Base-by-base conservation (phyloP, 1,140 invertebrate species). In the Aphelinus certus region DNA sequence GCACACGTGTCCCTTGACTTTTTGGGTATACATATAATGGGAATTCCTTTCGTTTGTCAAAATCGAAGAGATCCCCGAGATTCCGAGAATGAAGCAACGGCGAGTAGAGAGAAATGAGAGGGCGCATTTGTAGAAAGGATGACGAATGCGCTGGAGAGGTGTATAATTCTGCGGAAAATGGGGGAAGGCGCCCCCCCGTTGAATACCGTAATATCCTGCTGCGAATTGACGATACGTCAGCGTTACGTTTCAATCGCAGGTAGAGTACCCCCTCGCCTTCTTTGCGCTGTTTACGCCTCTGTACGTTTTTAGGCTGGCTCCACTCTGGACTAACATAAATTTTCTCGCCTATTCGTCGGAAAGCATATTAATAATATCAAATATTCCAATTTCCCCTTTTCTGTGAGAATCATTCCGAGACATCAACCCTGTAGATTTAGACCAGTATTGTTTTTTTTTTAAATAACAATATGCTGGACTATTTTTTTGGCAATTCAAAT, bases 371-470 rank as follows among this genome's bases (percentile, higher is more conserved):
- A 48, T 71, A 62, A 58, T 60, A 49, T 58, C 63, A 3, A 49
- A 71, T 55, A 43, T 62, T 62, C 49, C 42, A 70, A 26, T 60
- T 69, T 3, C 55, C 48, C 7, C 6, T 42, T 70, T 61, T 51
- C 26, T 51, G 26, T 43, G 26, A 26, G 26, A 60, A 60, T 60
- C 45, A 43, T 7, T 43, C 5, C 5, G 45, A 60, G n/a, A 2
- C 2, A 1, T 42, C 57, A 42, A 45, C 26, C 1, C 6, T 58
- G 7, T 58, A 6, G 58, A 3, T 45, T 26, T 6, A 6, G 2
- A 2, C 7, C 6, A 7, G 3, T 2, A 42, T 2, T 10, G 2
- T 5, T 10, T 26, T 26, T 0, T 26, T 26, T 26, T 26, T 26
- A 26, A 26, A 26, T 26, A 26, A 26, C 26, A 26, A 26, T 26